Base-by-base conservation (phyloP, 2,888 invertebrate species). In the Zhuqinia jingwanae region DNA sequence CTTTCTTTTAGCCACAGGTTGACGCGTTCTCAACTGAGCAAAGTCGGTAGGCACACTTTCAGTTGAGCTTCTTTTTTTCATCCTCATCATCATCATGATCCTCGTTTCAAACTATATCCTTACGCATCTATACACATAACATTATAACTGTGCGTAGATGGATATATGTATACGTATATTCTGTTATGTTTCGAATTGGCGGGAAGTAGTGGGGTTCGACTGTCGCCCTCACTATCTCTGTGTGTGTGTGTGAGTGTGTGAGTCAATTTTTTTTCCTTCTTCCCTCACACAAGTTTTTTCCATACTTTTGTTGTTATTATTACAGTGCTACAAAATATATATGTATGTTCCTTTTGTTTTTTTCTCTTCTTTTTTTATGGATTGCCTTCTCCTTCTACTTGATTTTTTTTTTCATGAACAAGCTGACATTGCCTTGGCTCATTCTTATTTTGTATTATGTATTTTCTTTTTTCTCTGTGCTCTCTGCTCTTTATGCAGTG, bases 181-280 rank as follows among this genome's bases (percentile, higher is more conserved):
- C 36, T 85, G 88, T 83, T 87, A 81, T 86, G 85, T 81, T 88
- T 88, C 81, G 87, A 89, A 88, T 89, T 90, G 90, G 90, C 90
- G 90, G 90, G 90, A 90, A 88, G 89, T 88, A 87, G 89, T 82
- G 81, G 86, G 68, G 47, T 11, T 68, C 20, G 47, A 45, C 45
- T 47, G 45, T n/a, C 36, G 11, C 68, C 42, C 76, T 65, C 76
- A 60, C 76, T 63, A 82, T 17, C 65, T 83, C 50, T 15, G 56
- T 30, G 3, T 45, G n/a, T 56, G 17, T 50, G n/a, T 50, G 13
- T 50, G 13, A 15, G 13, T 3, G 27, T 27, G 75, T 56, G 73
- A 78, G 58, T 65, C 36, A 83, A 65, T 45, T 83, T 47, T 82
- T 82, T 63, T 27, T 80, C 45, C 1, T 65, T 47, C 15, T 22